phyloP scores from a whole-genome alignment of 35 echinoderm and acorn worm species.

The Eucidaris tribuloides region DNA sequence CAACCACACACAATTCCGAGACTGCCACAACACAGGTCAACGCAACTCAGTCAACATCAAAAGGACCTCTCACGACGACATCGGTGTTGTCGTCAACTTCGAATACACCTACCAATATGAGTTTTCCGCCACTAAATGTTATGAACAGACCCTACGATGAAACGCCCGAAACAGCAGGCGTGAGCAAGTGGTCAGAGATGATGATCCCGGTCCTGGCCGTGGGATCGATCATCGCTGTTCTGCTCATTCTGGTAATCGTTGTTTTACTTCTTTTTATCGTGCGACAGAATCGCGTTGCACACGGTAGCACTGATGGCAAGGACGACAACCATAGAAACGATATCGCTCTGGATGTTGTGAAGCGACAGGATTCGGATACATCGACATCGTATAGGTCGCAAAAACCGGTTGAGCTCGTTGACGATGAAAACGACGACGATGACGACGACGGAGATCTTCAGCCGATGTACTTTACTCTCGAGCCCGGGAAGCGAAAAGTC shows the following conservation, averaged over 20 bases:
- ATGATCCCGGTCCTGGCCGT: slow-evolving; percentile 1
- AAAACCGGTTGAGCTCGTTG: background rate
- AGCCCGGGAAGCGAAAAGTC: background rate
- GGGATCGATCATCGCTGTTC: slow-evolving; percentile 9
- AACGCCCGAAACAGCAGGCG: too few relatives aligned
- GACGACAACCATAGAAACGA: background rate
- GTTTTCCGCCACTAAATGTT: too few relatives aligned
- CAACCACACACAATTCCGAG: too few relatives aligned
- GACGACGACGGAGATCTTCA: background rate
- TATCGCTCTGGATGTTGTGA: background rate
- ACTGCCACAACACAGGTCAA: too few relatives aligned
- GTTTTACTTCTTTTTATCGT: slow-evolving; percentile 12
- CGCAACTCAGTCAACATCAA: too few relatives aligned
- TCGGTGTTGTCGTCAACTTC: too few relatives aligned
- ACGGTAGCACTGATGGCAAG: background rate
- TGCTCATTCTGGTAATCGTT: background rate
- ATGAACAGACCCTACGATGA: too few relatives aligned
- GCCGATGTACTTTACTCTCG: slow-evolving; percentile 10
- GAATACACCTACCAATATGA: too few relatives aligned
- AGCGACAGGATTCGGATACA: background rate
- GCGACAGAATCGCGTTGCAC: slow-evolving; percentile 17
- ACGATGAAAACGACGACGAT: background rate
- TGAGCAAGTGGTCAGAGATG: slow-evolving; percentile 2
- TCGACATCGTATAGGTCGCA: too few relatives aligned
- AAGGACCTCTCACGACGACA: too few relatives aligned